A percentile compares a stretch with the other conserved stretches of the same genome.
phyloP scores from a whole-genome alignment of 2,797 vertebrate species.

The Rhabdomys pumilio region DNA sequence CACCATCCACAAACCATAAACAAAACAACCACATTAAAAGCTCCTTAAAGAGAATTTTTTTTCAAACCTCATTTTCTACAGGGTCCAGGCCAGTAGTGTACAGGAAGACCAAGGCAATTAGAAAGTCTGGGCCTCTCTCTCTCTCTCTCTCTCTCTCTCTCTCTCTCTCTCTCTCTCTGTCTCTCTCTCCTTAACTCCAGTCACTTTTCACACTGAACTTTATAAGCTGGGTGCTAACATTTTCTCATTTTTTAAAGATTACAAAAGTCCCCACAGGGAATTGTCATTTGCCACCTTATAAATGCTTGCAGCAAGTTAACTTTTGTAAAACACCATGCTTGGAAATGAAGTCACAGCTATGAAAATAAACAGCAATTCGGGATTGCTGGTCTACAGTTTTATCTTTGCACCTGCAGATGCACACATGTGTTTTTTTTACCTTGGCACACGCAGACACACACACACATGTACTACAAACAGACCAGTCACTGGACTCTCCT shows the following conservation, averaged over 20 bases:
- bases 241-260: slow-evolving; percentile 63
- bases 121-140: not conserved
- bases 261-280: not conserved
- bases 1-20: not conserved
- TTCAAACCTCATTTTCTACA: slow-evolving; percentile 4
- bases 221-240: not conserved
- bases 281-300: slow-evolving; percentile 43
- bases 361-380: slow-evolving; percentile 2
- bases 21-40: not conserved
- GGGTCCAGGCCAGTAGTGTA: not conserved
- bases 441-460: not conserved
- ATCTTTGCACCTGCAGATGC: not conserved
- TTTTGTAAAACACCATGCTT: slow-evolving; percentile 47
- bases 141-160: not conserved
- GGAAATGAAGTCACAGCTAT: not conserved
- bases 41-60: slow-evolving; percentile 7
- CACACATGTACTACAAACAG: not conserved
- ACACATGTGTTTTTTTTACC: not conserved
- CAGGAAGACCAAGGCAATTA: not conserved
- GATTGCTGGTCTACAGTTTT: not conserved
- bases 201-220: not conserved
- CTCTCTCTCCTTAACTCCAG: not conserved
- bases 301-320: slow-evolving; percentile 32
- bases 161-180: not conserved
- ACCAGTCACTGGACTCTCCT: not conserved